These are phyloP conservation scores for Nowickia ferox DNA, from an alignment of 2,888 invertebrate species.

Conservation along the genomic window DNA sequence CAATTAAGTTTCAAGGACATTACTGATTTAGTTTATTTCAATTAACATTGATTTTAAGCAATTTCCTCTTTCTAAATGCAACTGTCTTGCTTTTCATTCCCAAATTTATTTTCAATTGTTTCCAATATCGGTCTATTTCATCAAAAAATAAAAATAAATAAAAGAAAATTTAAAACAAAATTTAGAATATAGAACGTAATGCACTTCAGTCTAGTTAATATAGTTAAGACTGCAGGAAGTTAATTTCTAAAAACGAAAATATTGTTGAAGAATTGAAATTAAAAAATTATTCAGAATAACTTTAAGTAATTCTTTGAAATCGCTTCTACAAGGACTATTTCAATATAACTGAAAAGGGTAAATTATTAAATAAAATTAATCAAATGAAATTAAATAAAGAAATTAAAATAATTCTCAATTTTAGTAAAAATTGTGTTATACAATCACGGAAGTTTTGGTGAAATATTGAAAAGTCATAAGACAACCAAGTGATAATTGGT, in stretches of 20 bases:
- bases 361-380: conserved; percentile 12
- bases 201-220: conserved; percentile 65
- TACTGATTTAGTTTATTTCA: conserved; percentile 16
- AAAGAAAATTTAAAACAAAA: conserved; percentile 38
- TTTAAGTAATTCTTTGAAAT: background rate
- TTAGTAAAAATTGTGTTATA: conserved; percentile 62
- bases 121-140: conserved; percentile 52
- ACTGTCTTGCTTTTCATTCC: conserved; percentile 60
- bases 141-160: background rate
- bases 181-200: conserved; percentile 49
- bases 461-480: conserved; percentile 8
- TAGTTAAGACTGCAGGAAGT: conserved; percentile 70
- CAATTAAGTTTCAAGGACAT: conserved; percentile 47
- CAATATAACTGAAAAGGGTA: conserved; percentile 41
- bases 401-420: conserved; percentile 28
- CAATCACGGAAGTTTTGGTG: conserved; percentile 56
- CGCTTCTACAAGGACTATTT: conserved; percentile 1
- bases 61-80: conserved; percentile 53
- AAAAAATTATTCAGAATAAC: conserved; percentile 2
- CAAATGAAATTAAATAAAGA: background rate
- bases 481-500: background rate
- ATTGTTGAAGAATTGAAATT: conserved; percentile 10
- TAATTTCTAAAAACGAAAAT: conserved; percentile 25
- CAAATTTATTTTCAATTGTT: conserved; percentile 62
- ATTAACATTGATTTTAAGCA: conserved; percentile 41